Evolutionary conservation across 2,888 invertebrate species (phyloP).

Genomic region (Lordiphosa fenestrarum): DNA sequence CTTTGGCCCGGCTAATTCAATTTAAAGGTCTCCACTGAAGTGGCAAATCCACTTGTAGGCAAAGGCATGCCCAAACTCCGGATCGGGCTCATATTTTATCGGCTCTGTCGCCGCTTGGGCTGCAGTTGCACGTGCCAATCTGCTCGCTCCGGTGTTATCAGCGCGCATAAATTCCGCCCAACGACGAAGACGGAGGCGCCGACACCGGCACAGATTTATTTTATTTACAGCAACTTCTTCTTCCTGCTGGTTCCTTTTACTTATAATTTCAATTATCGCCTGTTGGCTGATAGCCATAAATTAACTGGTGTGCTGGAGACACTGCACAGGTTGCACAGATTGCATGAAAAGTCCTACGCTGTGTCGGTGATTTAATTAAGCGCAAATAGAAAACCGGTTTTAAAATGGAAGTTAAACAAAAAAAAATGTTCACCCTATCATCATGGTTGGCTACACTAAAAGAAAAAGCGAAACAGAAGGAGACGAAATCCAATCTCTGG

Average conservation of each 20-base stretch:
- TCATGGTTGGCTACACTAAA: slow-evolving; percentile 3
- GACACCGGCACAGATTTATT: slow-evolving; percentile 55
- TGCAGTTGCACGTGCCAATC: slow-evolving; percentile 68
- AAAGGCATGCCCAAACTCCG: slow-evolving; percentile 17
- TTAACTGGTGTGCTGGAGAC: slow-evolving; percentile 49
- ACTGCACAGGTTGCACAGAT: slow-evolving; percentile 38
- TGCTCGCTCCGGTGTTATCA: slow-evolving; percentile 38
- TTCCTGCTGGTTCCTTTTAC: slow-evolving; percentile 38
- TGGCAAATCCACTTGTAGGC: slow-evolving; percentile 40
- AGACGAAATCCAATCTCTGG: slow-evolving; percentile 5
- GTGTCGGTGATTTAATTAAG: slow-evolving; percentile 58
- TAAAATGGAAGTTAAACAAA: slow-evolving; percentile 4
- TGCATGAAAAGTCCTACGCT: slow-evolving; percentile 46
- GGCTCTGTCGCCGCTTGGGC: slow-evolving; percentile 50
- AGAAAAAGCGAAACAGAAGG: neutral
- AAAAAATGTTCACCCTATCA: neutral
- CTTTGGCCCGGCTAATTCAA: slow-evolving; percentile 57
- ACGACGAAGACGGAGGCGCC: slow-evolving; percentile 35
- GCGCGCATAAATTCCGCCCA: slow-evolving; percentile 52
- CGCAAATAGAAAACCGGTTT: slow-evolving; percentile 20
- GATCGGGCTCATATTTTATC: slow-evolving; percentile 59
- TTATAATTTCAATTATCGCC: slow-evolving; percentile 72
- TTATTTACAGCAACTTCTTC: slow-evolving; percentile 48
- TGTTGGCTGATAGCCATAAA: slow-evolving; percentile 62
- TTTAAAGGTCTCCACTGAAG: slow-evolving; percentile 37